Base-by-base conservation (phyloP, 2,888 invertebrate species). In the Macaria liturata region DNA sequence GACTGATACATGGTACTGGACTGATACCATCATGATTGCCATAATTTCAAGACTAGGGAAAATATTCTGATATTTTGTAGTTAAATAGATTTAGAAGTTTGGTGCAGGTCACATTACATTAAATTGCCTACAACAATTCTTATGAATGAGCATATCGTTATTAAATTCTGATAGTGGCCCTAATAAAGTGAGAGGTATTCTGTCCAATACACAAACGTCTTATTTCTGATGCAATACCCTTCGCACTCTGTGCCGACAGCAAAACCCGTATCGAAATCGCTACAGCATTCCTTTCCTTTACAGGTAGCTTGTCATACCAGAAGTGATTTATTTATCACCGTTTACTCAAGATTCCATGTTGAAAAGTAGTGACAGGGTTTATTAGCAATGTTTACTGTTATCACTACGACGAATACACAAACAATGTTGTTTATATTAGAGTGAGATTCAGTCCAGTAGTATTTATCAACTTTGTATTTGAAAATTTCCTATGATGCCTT, bases 131-230 rank as follows among this genome's bases (percentile, higher is more conserved):
- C 34, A 34, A 4, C 34, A 4, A 34, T 34, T 37, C 4, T 7
- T 37, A 37, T 3, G 34, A 37, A 37, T 37, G 34, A 37, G 34
- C 20, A 20, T 20, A 37, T 7, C 34, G 4, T 37, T 6, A 37
- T 37, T 6, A 37, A 37, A 37, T 37, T 7, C 7, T 37, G 7
- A 7, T 37, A 37, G 61, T 72, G 81, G 66, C 80, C 81, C 80
- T 82, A 76, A 61, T 72, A 64, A 74, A 81, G 83, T 83, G 83
- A 84, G 83, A 83, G 86, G 84, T 75, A 71, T 71, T 69, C 34
- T 7, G 34, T 37, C 34, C 5, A 20, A 46, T 52, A 52, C 56
- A 60, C 49, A 58, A 43, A 57, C 54, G 69, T 77, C 76, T 80
- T 80, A 80, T 67, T 73, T 73, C 78, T 86, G 84, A 84, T 80